A percentile compares a stretch with the other conserved stretches of the same genome.
Evolutionary conservation across 2,113 vertebrate species (phyloP).

Genomic region (Romanogobio albipinnatus): DNA sequence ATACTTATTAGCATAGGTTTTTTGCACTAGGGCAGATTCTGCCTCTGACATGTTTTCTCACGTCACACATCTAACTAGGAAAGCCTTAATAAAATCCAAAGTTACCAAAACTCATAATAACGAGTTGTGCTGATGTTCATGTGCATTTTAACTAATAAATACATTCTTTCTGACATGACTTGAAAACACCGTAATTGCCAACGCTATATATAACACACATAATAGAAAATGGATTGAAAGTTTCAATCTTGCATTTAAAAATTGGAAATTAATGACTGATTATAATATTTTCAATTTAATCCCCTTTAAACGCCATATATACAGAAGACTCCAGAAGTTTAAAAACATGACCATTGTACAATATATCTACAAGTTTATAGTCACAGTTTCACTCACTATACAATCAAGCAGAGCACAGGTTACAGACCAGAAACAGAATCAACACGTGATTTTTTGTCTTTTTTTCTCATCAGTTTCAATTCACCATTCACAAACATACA

Average conservation of each 20-base stretch:
- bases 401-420: slow-evolving; percentile 44
- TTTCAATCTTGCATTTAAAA: neutral
- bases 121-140: no score
- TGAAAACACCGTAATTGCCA: no score
- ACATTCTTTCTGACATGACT: no score
- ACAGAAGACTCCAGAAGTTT: slow-evolving; percentile 61
- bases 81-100: no score
- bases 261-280: neutral
- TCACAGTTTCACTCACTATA: slow-evolving; percentile 73
- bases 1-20: no score
- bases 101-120: no score
- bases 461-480: slow-evolving; percentile 30
- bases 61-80: no score
- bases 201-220: no score
- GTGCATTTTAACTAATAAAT: no score
- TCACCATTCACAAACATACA: slow-evolving; percentile 43
- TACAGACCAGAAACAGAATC: slow-evolving; percentile 48
- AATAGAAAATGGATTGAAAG: neutral
- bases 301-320: slow-evolving; percentile 72
- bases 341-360: slow-evolving; percentile 73
- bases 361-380: slow-evolving; percentile 77
- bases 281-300: slow-evolving; percentile 61
- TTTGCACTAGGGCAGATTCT: no score
- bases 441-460: neutral
- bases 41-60: no score